Percentiles rank a stretch among this genome's conserved stretches.
These are phyloP conservation scores for Apis laboriosa DNA, from an alignment of 1,140 invertebrate genomes.

Conservation along the genomic window DNA sequence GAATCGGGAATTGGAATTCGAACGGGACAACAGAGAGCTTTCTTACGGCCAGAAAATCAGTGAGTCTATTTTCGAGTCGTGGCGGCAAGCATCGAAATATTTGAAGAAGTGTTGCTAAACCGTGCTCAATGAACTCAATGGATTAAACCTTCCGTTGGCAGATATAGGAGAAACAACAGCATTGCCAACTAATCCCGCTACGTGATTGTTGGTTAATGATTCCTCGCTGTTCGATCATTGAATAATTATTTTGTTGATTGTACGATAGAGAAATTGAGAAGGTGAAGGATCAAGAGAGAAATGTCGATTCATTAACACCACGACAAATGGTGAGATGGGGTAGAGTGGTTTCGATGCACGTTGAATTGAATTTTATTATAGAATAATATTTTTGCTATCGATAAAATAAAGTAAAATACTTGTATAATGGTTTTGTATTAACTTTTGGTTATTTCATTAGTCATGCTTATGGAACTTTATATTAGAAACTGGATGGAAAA, in stretches of 20 bases:
- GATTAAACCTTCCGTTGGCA: conserved; percentile 34
- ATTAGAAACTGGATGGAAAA: too few species aligned
- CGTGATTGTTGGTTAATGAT: background rate
- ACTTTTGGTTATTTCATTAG: too few species aligned
- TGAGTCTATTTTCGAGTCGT: conserved; percentile 24
- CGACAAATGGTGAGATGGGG: too few species aligned
- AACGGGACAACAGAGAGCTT: background rate
- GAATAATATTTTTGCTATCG: too few species aligned
- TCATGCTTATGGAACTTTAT: too few species aligned
- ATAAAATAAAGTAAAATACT: too few species aligned
- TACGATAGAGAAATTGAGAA: too few species aligned
- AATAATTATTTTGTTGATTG: background rate
- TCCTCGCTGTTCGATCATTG: background rate
- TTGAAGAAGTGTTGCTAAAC: conserved; percentile 33
- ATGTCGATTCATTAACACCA: too few species aligned
- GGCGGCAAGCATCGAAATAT: conserved; percentile 16
- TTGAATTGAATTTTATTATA: too few species aligned
- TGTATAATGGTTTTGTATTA: too few species aligned
- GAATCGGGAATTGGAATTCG: conserved; percentile 4
- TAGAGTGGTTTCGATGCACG: too few species aligned
- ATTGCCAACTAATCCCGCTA: conserved; percentile 31
- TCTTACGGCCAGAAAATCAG: conserved; percentile 27
- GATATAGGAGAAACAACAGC: background rate
- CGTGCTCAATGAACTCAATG: conserved; percentile 50
- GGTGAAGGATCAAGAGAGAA: too few species aligned